phyloP scores from a whole-genome alignment of 2,113 vertebrate species.

The Columba janthina region DNA sequence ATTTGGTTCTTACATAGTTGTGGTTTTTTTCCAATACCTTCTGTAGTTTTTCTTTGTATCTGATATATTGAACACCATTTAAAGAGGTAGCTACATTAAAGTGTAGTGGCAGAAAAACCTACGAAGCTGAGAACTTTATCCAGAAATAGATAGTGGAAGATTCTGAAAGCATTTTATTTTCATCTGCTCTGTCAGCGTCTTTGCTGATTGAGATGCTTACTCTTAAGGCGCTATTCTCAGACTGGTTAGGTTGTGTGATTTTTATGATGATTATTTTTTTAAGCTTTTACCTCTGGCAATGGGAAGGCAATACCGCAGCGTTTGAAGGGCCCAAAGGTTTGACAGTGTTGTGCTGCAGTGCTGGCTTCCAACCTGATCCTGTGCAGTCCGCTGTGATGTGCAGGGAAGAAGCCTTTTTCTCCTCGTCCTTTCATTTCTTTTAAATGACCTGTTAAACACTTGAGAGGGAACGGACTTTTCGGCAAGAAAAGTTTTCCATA shows the following conservation, averaged over 20 bases:
- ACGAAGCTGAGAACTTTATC: constrained; percentile 1
- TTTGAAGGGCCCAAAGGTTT: constrained; percentile 34
- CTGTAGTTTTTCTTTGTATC: not conserved
- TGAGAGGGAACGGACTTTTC: not conserved
- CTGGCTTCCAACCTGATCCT: not conserved
- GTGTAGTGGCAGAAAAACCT: not conserved
- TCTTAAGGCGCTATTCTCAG: constrained; percentile 13
- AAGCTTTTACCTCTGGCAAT: not conserved
- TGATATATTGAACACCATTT: not conserved
- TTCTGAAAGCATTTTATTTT: constrained; percentile 58
- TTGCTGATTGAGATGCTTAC: not conserved
- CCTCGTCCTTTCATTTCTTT: constrained; percentile 6
- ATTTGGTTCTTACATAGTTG: not conserved
- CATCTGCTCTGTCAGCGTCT: not conserved
- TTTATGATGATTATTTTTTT: not conserved
- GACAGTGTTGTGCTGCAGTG: not conserved
- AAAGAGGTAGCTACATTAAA: not conserved
- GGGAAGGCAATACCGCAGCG: not conserved
- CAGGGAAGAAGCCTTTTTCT: not conserved
- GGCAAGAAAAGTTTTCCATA: not conserved
- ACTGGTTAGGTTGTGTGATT: not conserved
- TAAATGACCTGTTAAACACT: not conserved
- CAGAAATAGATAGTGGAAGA: constrained; percentile 49
- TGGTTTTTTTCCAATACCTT: not conserved
- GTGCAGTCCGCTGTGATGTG: not conserved